These are phyloP conservation scores for Neoitamus cyanurus DNA, from an alignment of 2,888 invertebrate species.

Conservation along the genomic window DNA sequence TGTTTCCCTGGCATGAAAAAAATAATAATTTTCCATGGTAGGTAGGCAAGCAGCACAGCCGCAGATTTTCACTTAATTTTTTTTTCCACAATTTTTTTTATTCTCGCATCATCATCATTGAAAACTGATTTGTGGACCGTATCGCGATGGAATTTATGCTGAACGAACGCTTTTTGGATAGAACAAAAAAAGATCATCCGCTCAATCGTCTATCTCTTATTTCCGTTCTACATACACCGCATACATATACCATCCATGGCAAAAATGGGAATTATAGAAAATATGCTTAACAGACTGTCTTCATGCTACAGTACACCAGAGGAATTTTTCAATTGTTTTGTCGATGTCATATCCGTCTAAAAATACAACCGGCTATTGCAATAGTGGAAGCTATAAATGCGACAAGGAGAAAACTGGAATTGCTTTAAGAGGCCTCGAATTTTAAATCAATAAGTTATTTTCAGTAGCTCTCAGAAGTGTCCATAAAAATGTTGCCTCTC, in stretches of 20 bases:
- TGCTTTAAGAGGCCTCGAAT: background rate
- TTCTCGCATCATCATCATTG: background rate
- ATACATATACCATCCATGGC: background rate
- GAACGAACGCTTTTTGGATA: background rate
- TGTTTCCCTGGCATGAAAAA: background rate
- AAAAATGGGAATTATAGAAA: conserved; percentile 2
- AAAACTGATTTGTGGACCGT: background rate
- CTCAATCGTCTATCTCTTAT: background rate
- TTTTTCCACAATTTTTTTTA: background rate
- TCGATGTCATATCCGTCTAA: conserved; percentile 7
- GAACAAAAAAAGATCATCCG: background rate
- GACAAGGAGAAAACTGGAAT: background rate
- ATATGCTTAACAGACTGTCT: conserved; percentile 16
- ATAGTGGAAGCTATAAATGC: background rate
- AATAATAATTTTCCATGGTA: background rate
- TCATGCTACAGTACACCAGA: conserved; percentile 34
- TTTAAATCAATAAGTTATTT: background rate
- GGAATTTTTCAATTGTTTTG: conserved; percentile 33
- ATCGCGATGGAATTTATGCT: background rate
- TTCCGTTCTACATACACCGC: conserved; percentile 13
- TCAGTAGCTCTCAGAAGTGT: background rate
- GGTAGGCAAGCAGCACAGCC: background rate
- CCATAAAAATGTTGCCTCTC: background rate
- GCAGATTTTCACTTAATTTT: background rate
- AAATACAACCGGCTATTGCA: background rate